A percentile compares a stretch with the other conserved stretches of the same genome.
Conservation (phyloP, 2,113 vertebrate genomes). For the Pardalotus punctatus region DNA sequence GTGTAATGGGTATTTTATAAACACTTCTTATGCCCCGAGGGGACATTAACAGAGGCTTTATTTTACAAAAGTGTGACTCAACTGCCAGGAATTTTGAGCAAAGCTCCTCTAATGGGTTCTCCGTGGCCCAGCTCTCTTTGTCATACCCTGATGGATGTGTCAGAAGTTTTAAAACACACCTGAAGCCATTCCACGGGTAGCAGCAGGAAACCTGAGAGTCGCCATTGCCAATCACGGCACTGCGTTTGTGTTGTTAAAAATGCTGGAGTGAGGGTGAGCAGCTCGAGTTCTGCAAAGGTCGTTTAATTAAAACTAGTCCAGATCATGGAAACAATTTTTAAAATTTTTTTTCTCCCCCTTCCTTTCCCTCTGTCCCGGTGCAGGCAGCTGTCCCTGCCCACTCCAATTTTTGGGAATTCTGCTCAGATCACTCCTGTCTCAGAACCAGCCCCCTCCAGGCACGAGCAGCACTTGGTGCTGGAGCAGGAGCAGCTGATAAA, state of each 20-base stretch:
- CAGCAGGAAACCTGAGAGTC: not conserved
- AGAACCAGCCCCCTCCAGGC: too few species aligned
- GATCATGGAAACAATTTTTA: not conserved
- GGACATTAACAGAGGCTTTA: not conserved
- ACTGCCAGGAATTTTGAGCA: not conserved
- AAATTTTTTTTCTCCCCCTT: rapidly evolving
- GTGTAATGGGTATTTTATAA: not conserved
- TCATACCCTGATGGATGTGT: not conserved
- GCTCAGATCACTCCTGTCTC: not conserved
- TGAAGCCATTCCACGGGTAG: not conserved
- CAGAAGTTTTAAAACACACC: not conserved
- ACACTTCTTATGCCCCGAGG: not conserved
- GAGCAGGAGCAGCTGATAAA: not conserved
- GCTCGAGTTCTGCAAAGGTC: not conserved
- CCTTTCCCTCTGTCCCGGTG: not conserved
- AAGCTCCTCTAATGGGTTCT: not conserved
- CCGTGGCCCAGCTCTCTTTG: not conserved
- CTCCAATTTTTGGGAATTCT: not conserved
- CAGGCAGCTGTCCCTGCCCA: not conserved
- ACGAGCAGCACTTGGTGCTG: not conserved
- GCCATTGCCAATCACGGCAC: not conserved
- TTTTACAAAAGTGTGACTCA: not conserved
- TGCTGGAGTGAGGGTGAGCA: not conserved
- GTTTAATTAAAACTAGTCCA: not conserved
- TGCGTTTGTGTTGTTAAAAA: not conserved